Evolutionary conservation across 2,888 invertebrate species (phyloP), one percentile per base, ranked within the genome.

Genomic region (Pherbina coryleti): DNA sequence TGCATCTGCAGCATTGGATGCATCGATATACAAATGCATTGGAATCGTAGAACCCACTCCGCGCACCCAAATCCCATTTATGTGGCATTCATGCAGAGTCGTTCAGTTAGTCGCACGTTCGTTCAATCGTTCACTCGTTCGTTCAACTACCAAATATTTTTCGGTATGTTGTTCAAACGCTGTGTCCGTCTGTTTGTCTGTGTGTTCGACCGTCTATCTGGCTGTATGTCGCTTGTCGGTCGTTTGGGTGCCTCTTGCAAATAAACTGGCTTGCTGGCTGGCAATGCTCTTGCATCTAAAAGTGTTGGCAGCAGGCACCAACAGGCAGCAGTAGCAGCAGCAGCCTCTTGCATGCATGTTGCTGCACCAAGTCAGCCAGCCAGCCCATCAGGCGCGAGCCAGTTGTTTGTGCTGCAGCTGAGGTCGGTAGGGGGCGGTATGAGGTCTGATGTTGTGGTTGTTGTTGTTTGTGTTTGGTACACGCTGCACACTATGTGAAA

Each of bases 61-160:
- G 49, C 49, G 51, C 25, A 31, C 57, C 28, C 28, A 28, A 49
- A 31, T 51, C 69, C 69, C 69, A 70, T 51, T 60, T 37, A 67
- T 67, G 67, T 31, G 69, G 49, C 9, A 49, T 69, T 22, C 69
- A 49, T 34, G 37, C 28, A 25, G 14, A 31, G n/a, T 64, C n/a
- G 69, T 11, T 22, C 62, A 44, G 22, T 22, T 37, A 11, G 22
- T 44, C 60, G 44, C 44, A 44, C 62, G 49, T 37, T 60, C 37
- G 49, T 51, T 44, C 28, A 28, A 31, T 75, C 66, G 34, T 14
- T 75, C 74, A 57, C 31, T 55, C 66, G 75, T 75, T 67, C 75
- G 55, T 75, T 66, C 75, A 66, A 75, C 75, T 66, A 67, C 67
- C 75, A 67, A 75, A 75, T 75, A 75, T 55, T 75, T 66, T 73